Evolutionary conservation across 1,140 invertebrate genomes (phyloP).

Genomic region (Ceratosolen fusciceps): DNA sequence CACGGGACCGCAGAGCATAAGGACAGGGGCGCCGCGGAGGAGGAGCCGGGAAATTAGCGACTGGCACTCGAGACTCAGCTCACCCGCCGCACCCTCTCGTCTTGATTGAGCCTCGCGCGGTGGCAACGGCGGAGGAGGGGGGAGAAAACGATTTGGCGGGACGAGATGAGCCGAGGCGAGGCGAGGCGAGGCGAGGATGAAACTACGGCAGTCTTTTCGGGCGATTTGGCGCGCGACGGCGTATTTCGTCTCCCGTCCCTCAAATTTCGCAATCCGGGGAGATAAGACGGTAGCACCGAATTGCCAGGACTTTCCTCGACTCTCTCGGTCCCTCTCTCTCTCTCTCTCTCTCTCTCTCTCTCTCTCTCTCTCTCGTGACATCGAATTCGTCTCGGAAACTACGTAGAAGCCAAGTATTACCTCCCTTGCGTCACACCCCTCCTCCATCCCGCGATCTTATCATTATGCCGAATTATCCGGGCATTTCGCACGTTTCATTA

Average conservation of each 20-base stretch:
- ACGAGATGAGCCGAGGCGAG: no score
- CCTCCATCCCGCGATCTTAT: neutral
- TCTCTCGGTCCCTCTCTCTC: no score
- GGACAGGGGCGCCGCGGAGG: conserved; percentile 5
- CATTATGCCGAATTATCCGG: neutral
- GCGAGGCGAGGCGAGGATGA: neutral
- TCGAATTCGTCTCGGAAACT: neutral
- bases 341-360: no score
- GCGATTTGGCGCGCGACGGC: conserved; percentile 57
- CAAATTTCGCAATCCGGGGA: conserved; percentile 47
- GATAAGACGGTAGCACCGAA: neutral
- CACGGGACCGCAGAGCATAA: neutral
- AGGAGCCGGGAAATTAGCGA: conserved; percentile 64
- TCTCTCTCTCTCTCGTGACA: conserved; percentile 6
- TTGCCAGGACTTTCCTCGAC: conserved; percentile 13
- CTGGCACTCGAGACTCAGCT: conserved; percentile 58
- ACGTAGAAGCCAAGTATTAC: conserved; percentile 9
- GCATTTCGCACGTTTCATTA: neutral
- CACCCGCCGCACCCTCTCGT: conserved; percentile 45
- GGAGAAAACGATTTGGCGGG: conserved; percentile 59
- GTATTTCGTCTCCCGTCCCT: conserved; percentile 62
- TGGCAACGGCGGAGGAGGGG: no score
- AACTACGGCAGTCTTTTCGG: conserved; percentile 57
- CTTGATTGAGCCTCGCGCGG: conserved; percentile 63
- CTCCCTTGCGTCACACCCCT: neutral